phyloP scores from a whole-genome alignment of 2,113 vertebrate species.

The Anser brachyrhynchus region DNA sequence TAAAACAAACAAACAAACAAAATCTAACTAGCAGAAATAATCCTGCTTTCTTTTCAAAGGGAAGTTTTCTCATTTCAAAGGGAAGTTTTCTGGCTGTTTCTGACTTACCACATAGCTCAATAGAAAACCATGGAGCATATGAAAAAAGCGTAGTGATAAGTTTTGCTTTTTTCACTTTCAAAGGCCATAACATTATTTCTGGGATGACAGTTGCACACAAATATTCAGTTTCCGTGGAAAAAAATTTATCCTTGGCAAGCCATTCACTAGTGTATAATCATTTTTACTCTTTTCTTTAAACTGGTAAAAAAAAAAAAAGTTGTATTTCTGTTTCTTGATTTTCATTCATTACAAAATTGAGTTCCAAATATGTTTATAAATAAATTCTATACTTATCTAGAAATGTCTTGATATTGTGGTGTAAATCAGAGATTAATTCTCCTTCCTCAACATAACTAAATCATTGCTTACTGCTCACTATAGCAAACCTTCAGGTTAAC shows the following conservation, averaged over 20 bases:
- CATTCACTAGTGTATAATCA: not conserved
- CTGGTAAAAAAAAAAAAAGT: not conserved
- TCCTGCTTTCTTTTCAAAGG: not conserved
- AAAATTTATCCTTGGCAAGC: not conserved
- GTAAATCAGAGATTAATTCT: constrained; percentile 36
- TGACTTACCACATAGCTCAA: not conserved
- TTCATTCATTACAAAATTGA: not conserved
- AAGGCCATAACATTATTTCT: not conserved
- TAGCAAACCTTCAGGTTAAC: constrained; percentile 68
- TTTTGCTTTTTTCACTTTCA: not conserved
- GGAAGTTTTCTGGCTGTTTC: not conserved
- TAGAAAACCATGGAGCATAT: not conserved
- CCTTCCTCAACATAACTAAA: constrained; percentile 11
- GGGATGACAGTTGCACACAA: not conserved
- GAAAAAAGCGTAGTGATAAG: not conserved
- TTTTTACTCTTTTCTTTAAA: not conserved
- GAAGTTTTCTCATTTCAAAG: not conserved
- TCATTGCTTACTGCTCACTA: constrained; percentile 26
- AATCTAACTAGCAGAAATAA: no score
- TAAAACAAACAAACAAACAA: no score
- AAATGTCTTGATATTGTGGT: constrained; percentile 11
- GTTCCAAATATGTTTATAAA: not conserved
- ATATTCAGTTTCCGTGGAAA: not conserved
- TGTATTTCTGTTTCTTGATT: not conserved
- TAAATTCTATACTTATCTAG: not conserved